Percentiles rank a stretch among this genome's conserved stretches.
Evolutionary conservation across 2,113 vertebrate species (phyloP).

Genomic region (Spheniscus mendiculus): DNA sequence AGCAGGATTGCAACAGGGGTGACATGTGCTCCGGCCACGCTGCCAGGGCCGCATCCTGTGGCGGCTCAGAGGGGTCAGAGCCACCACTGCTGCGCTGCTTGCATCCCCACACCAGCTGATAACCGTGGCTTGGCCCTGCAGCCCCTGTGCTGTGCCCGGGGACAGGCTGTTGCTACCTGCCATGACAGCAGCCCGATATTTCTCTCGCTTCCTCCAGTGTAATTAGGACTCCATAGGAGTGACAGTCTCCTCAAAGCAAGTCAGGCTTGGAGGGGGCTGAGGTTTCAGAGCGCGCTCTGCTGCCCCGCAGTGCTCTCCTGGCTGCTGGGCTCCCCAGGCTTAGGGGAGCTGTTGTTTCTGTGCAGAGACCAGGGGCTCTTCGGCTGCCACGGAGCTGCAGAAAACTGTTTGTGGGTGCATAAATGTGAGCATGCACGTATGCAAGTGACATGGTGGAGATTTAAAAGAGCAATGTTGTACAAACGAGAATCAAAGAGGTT

Average conservation of each 20-base stretch:
- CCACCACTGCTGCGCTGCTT: not conserved
- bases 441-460: not conserved
- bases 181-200: fast-evolving
- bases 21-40: not conserved
- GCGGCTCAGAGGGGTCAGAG: not conserved
- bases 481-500: not conserved
- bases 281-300: not conserved
- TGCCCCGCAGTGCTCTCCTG: not conserved
- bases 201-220: not conserved
- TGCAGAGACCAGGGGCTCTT: not conserved
- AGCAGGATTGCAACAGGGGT: not conserved
- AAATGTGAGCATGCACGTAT: fast-evolving
- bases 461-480: not conserved
- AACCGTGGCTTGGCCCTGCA: fast-evolving
- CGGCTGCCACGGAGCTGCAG: not conserved
- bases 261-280: not conserved
- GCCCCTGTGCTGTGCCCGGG: not conserved
- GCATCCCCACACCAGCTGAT: not conserved
- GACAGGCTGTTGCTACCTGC: not conserved
- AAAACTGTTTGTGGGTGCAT: fast-evolving
- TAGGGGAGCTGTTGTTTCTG: not conserved
- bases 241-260: not conserved
- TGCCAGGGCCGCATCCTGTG: not conserved
- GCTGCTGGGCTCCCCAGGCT: not conserved
- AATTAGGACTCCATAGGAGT: not conserved